Evolutionary conservation across 2,888 invertebrate genomes (phyloP).

Genomic region (Lottia gigantea): DNA sequence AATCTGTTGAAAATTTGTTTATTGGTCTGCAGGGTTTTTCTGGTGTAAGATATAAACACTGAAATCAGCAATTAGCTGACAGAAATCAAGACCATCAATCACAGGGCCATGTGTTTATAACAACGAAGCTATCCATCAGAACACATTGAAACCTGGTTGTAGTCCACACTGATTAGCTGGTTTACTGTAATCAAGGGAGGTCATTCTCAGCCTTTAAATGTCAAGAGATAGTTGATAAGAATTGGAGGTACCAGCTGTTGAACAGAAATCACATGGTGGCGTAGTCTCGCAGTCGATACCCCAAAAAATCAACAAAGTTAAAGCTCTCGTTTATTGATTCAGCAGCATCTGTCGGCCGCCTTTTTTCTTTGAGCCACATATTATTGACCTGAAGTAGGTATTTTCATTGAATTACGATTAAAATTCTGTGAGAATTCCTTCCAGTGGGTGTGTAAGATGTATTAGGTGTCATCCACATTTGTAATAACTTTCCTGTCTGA

Average conservation of each 20-base stretch:
- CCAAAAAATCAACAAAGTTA: constrained; percentile 1
- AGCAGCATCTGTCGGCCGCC: background rate
- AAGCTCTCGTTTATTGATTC: background rate
- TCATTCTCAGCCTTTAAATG: constrained; percentile 5
- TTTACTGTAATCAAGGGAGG: constrained; percentile 7
- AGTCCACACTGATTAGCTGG: background rate
- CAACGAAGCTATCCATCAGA: no score
- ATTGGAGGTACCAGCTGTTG: background rate
- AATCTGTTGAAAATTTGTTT: no score
- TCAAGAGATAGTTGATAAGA: background rate
- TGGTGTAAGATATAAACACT: no score
- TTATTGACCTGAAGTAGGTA: constrained; percentile 1
- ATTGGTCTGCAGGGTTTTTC: no score
- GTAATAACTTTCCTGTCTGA: background rate
- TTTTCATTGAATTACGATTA: background rate
- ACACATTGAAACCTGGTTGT: no score
- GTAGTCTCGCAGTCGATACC: background rate
- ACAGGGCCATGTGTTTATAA: constrained; percentile 3
- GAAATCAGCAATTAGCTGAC: no score
- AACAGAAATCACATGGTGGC: background rate
- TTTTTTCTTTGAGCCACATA: background rate
- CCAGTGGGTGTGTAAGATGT: background rate
- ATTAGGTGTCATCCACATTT: background rate
- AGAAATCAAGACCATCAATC: no score
- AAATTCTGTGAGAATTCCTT: background rate